Conservation (phyloP, 1,140 invertebrate genomes). For the Bradysia coprophila region DNA sequence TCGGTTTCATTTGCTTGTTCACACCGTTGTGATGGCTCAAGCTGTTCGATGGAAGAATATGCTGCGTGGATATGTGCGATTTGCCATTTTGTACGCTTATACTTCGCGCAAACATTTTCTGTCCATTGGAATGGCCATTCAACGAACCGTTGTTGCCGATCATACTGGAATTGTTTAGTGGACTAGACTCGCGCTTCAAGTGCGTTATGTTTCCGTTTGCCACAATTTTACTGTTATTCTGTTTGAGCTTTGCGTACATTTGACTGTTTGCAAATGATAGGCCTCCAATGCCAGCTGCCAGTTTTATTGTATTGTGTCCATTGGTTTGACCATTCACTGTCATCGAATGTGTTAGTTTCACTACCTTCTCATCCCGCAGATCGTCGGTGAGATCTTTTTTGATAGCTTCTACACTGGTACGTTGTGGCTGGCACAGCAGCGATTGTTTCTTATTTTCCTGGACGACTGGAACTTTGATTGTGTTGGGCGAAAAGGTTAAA, state of each 20-base stretch:
- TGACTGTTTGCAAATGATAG: constrained; percentile 21
- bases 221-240: constrained; percentile 7
- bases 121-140: not conserved
- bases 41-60: not conserved
- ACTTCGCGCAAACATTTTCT: not conserved
- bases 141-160: not conserved
- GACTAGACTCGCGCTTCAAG: not conserved
- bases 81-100: not conserved
- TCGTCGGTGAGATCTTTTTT: constrained; percentile 2
- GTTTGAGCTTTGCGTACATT: constrained; percentile 20
- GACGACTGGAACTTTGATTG: constrained; percentile 33
- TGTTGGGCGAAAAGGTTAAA: constrained; percentile 41
- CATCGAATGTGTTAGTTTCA: constrained; percentile 27
- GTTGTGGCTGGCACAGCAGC: not conserved
- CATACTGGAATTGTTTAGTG: not conserved
- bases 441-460: constrained; percentile 22
- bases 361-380: constrained; percentile 10
- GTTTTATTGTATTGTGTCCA: constrained; percentile 14
- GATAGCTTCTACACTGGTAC: constrained; percentile 1
- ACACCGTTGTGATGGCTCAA: not conserved
- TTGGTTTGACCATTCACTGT: constrained; percentile 21
- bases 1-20: not conserved
- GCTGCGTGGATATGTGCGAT: not conserved
- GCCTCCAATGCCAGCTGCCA: constrained; percentile 22
- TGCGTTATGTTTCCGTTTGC: not conserved